Evolutionary conservation across 2,113 vertebrate genomes (phyloP), one percentile per base, ranked within the genome.

Genomic region (Rhinogobius similis): DNA sequence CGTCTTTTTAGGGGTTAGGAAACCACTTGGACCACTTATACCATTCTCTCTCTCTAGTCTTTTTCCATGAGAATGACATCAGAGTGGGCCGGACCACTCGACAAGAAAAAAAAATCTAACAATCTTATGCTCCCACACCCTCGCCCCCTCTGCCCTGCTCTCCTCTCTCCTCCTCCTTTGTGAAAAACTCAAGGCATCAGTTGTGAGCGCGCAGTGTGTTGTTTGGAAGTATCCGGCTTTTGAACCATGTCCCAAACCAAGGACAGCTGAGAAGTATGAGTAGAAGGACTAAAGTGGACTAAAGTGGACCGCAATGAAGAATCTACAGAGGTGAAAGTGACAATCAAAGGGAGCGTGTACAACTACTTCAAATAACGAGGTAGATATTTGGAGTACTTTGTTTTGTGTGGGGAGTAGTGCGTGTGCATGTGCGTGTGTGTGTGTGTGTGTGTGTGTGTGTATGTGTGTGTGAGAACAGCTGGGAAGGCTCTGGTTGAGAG

Each of bases 31-130:
- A 72, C 70, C 69, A 64, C 46, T 70, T 65, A 68, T 70, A 68
- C 65, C 77, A 71, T 68, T 79, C 65, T 82, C 73, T 82, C 73
- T 23, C 68, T 67, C 62, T 41, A 70, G 62, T 75, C 65, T 70
- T 68, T 67, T 62, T 63, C 63, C 68, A 77, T 75, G 48, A 62
- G 23, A 76, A 87, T 96, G 94, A 96, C 93, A 95, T 95, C 94
- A 95, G 91, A 73, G 93, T 91, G 89, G 94, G 94, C 56, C n/a
- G 83, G 86, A 76, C 77, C 52, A 75, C 53, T 64, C 44, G 5
- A 20, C 77, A 74, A 70, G 77, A 61, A 43, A 24, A 66, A 24
- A 68, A 75, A 66, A 71, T 69, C 41, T 56, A 46, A 64, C 68
- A 78, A 82, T 78, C 64, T 67, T 68, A 59, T 80, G 87, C 83